Percentiles rank a stretch among this genome's conserved stretches.
Conservation (phyloP, 2,888 invertebrate species). For the Coelinius sp. region DNA sequence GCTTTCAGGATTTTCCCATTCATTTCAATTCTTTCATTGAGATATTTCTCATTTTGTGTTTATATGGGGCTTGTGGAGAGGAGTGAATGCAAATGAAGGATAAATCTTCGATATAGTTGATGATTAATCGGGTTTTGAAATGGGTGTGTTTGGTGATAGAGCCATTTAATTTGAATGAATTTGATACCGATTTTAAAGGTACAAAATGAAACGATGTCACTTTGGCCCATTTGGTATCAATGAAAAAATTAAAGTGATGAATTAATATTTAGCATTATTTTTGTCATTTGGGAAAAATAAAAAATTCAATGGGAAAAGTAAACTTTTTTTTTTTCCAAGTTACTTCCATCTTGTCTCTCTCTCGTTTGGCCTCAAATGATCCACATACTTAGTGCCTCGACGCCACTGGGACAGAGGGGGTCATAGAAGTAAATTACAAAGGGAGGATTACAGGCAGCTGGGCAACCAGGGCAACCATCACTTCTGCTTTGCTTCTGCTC, state of each 20-base stretch:
- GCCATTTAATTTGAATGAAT: too few species aligned
- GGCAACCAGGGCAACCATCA: constrained; percentile 66
- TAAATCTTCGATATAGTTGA: neutral
- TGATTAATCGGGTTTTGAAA: neutral
- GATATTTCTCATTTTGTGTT: neutral
- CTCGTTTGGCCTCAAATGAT: constrained; percentile 29
- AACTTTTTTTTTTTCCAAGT: neutral
- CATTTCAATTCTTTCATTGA: neutral
- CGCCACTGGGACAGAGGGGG: constrained; percentile 65
- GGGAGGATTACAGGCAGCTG: constrained; percentile 71
- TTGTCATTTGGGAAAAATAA: too few species aligned
- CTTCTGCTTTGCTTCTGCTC: constrained; percentile 47
- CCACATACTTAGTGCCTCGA: constrained; percentile 47
- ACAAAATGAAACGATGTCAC: too few species aligned
- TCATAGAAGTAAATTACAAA: constrained; percentile 70
- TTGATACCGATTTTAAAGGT: too few species aligned
- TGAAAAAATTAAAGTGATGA: too few species aligned
- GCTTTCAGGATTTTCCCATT: constrained; percentile 8
- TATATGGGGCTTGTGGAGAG: neutral
- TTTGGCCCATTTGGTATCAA: too few species aligned
- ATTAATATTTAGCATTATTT: too few species aligned
- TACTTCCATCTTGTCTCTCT: too few species aligned
- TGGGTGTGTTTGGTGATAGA: neutral
- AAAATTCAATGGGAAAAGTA: neutral
- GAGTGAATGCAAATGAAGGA: constrained; percentile 10